Conservation (phyloP, 2,797 vertebrate genomes). For the Chelonia mydas region DNA sequence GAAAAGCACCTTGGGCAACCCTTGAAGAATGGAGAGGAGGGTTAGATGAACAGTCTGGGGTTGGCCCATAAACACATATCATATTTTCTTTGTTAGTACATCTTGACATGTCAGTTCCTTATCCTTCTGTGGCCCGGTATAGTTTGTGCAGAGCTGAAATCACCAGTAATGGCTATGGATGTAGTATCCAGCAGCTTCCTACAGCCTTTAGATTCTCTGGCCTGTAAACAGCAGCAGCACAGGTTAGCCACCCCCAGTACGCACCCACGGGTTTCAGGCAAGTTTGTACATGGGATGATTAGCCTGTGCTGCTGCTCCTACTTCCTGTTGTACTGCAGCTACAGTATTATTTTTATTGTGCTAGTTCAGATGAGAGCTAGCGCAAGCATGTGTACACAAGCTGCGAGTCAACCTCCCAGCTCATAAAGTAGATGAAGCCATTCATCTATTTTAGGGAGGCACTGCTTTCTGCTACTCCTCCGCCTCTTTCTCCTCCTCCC, state of each 20-base stretch:
- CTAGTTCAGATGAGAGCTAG: too few relatives aligned
- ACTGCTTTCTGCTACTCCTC: not conserved
- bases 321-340: too few relatives aligned
- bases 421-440: too few relatives aligned
- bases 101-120: not conserved
- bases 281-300: too few relatives aligned
- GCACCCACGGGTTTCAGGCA: too few relatives aligned
- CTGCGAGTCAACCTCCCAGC: too few relatives aligned
- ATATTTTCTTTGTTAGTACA: not conserved
- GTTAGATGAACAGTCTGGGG: not conserved
- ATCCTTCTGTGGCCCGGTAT: not conserved
- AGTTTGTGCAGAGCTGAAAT: not conserved
- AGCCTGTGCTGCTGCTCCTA: too few relatives aligned
- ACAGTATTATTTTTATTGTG: too few relatives aligned
- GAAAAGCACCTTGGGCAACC: not conserved
- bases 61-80: not conserved
- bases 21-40: not conserved
- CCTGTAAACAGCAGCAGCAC: too few relatives aligned
- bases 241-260: too few relatives aligned
- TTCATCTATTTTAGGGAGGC: not conserved
- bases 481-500: not conserved
- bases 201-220: too few relatives aligned
- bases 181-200: not conserved
- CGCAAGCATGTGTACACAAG: too few relatives aligned
- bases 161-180: not conserved